A percentile compares a stretch with the other conserved stretches of the same genome.
These are phyloP conservation scores for Pseudocheirus occidentalis DNA, from an alignment of 2,797 vertebrate species.

Conservation along the genomic window DNA sequence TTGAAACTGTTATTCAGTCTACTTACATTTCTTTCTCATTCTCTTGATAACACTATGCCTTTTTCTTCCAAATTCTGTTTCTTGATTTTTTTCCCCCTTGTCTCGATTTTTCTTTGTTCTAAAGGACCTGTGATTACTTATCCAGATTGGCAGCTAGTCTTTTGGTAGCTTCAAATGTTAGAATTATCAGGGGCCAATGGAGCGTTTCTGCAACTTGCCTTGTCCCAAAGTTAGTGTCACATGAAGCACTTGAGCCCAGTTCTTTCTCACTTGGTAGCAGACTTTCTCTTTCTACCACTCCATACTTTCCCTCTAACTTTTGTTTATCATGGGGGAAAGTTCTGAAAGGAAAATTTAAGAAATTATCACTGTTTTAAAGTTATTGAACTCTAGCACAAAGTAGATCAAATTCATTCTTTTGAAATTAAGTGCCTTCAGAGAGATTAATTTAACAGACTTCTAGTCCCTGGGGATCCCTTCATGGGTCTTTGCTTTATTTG, in stretches of 20 bases:
- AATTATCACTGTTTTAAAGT: slow-evolving; percentile 15
- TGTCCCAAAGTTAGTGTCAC: neutral
- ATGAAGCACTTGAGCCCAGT: neutral
- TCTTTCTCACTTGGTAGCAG: neutral
- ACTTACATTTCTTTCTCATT: neutral
- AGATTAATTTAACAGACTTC: too few relatives aligned
- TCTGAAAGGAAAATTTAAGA: slow-evolving; percentile 26
- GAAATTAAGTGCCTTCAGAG: neutral
- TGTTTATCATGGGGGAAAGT: neutral
- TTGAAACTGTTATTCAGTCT: neutral
- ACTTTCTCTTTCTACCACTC: neutral
- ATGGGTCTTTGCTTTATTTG: neutral
- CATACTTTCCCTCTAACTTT: neutral
- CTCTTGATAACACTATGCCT: neutral
- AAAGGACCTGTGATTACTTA: neutral
- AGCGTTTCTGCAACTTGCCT: neutral
- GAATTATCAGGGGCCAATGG: neutral
- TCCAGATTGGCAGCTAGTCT: neutral
- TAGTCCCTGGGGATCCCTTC: slow-evolving; percentile 9
- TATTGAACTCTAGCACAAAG: neutral
- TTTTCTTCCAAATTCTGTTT: neutral
- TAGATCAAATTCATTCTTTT: slow-evolving; percentile 16
- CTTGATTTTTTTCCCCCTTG: neutral
- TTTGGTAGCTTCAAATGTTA: neutral
- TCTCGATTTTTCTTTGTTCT: neutral